Conservation (phyloP, 2,113 vertebrate genomes). For the Dipodomys ordii region DNA sequence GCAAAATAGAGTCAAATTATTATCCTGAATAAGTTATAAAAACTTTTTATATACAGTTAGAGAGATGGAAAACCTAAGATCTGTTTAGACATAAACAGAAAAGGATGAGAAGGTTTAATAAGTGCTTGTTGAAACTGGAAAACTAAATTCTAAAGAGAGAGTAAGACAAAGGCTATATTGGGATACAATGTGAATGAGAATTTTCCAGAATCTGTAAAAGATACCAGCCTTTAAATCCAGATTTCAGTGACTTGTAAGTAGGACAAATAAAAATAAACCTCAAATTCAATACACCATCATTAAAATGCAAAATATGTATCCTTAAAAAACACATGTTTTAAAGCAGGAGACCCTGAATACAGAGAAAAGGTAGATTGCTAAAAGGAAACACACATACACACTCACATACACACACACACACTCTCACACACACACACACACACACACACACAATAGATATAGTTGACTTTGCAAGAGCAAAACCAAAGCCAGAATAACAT, state of each 20-base stretch:
- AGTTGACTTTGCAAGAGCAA: not conserved
- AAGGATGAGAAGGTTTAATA: not conserved
- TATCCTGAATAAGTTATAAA: not conserved
- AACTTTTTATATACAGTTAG: slow-evolving; percentile 3
- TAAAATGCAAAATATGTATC: not conserved
- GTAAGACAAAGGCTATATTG: not conserved
- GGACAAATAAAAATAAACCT: slow-evolving; percentile 11
- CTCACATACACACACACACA: no score
- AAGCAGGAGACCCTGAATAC: not conserved
- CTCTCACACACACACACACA: no score
- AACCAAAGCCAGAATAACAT: slow-evolving; percentile 1
- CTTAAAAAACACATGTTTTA: not conserved
- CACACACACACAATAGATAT: no score
- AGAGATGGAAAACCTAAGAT: not conserved
- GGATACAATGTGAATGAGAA: not conserved
- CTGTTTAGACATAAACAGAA: not conserved
- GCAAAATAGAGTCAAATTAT: slow-evolving; percentile 1
- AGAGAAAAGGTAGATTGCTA: not conserved
- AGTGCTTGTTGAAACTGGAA: not conserved
- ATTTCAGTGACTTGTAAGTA: not conserved
- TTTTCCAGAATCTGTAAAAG: slow-evolving; percentile 13
- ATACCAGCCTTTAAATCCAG: not conserved
- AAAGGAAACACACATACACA: not conserved
- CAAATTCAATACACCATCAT: not conserved
- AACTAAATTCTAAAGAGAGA: slow-evolving; percentile 11